Evolutionary conservation across 2,113 vertebrate species (phyloP).

Genomic region (Electrona antarctica): DNA sequence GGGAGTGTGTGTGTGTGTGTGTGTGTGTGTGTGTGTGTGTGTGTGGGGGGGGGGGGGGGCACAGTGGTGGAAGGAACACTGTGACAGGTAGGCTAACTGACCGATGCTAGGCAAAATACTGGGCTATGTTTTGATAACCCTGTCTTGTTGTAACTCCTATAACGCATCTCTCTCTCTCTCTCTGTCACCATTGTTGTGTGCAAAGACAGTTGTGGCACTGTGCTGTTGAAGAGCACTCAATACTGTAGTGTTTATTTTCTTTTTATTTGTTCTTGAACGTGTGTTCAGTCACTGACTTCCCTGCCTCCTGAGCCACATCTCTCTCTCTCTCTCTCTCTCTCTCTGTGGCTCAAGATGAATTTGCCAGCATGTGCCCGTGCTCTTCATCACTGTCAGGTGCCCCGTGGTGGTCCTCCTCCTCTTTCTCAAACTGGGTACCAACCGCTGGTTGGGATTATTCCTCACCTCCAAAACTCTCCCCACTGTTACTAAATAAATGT

Average conservation of each 20-base stretch:
- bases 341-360: constrained; percentile 82
- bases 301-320: constrained; percentile 36
- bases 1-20: not conserved
- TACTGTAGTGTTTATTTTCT: constrained; percentile 43
- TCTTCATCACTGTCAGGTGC: constrained; percentile 87
- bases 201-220: constrained; percentile 42
- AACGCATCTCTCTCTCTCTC: constrained; percentile 38
- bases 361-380: constrained; percentile 80
- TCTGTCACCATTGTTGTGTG: constrained; percentile 42
- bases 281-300: constrained; percentile 66
- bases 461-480: constrained; percentile 84
- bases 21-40: no score
- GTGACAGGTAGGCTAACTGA: constrained; percentile 67
- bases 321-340: constrained; percentile 26
- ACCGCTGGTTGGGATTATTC: constrained; percentile 88
- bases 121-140: constrained; percentile 57
- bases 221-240: constrained; percentile 56
- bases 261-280: constrained; percentile 70
- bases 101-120: constrained; percentile 52
- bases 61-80: constrained; percentile 51
- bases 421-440: constrained; percentile 85
- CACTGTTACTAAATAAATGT: constrained; percentile 92
- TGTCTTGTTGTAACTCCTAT: constrained; percentile 50
- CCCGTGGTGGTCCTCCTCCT: constrained; percentile 86
- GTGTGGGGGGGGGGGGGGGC: constrained; percentile 8